Base-by-base conservation (phyloP, 2,888 invertebrate genomes). In the Zhuqinia jingwanae region DNA sequence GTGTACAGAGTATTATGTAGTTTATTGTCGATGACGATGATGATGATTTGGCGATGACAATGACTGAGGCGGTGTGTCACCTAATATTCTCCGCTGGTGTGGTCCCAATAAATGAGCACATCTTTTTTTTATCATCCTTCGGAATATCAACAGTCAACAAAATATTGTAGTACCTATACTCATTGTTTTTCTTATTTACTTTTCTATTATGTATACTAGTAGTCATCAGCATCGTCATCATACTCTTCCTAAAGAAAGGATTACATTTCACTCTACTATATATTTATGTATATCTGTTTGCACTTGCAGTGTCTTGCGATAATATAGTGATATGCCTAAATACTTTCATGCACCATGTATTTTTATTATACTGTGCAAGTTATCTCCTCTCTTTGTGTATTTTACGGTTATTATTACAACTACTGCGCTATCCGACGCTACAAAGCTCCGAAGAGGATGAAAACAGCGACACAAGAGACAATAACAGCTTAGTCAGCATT, bases 1-100 rank as follows among this genome's bases (percentile, higher is more conserved):
- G 25, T 27, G n/a, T 42, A 11, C 30, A 36, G 30, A 53, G 25
- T 60, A 60, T 60, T 60, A n/a, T 53, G 25, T 22, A 25, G 22
- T 36, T 36, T 36, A 36, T 3, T 36, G 36, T 36, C n/a, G n/a
- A n/a, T n/a, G n/a, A 17, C 53, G 56, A 56, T 65, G 65, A 65
- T 50, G 36, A 58, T 70, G 70, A 81, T 56, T n/a, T n/a, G 20
- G 75, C 22, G 56, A 65, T 17, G 58, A 56, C n/a, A n/a, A 22
- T 50, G 22, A 36, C 22, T 56, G 22, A 25, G 60, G 65, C 53
- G 70, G 45, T 42, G 81, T 81, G 81, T 58, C 81, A 81, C 73
- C 70, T 42, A 81, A 81, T 81, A 81, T 81, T 81, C 81, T 42
- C 81, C 73, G 53, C 75, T 75, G 58, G 81, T 73, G 70, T 81